Conservation (phyloP, 2,113 vertebrate genomes). For the Macrotus californicus region DNA sequence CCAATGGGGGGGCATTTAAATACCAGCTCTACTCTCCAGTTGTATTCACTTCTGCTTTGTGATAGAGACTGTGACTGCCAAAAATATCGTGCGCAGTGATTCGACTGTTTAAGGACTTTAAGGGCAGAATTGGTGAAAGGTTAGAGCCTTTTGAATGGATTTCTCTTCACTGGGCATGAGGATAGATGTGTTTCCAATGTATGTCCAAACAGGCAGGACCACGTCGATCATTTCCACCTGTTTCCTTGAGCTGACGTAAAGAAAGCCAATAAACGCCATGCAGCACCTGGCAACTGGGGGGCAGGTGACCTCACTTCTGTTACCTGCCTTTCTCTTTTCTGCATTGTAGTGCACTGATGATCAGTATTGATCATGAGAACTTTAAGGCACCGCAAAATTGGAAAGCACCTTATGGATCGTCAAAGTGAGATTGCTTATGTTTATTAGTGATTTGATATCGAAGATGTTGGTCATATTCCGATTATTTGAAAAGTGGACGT, state of each 20-base stretch:
- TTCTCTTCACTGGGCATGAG: neutral
- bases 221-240: neutral
- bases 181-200: conserved; percentile 24
- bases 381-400: neutral
- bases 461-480: neutral
- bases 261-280: conserved; percentile 34
- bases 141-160: neutral
- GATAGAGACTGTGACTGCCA: conserved; percentile 23
- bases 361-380: neutral
- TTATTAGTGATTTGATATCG: neutral
- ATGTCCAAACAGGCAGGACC: neutral
- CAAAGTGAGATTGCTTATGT: neutral
- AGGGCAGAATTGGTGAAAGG: conserved; percentile 32
- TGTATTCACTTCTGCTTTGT: neutral
- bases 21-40: neutral
- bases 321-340: neutral
- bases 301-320: neutral
- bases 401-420: neutral
- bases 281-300: neutral
- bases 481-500: neutral
- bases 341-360: neutral
- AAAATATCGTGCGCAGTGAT: conserved; percentile 11
- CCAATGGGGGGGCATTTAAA: neutral
- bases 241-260: conserved; percentile 35
- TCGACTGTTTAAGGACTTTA: neutral